phyloP scores from a whole-genome alignment of 2,113 vertebrate species.

The Vidua chalybeata region DNA sequence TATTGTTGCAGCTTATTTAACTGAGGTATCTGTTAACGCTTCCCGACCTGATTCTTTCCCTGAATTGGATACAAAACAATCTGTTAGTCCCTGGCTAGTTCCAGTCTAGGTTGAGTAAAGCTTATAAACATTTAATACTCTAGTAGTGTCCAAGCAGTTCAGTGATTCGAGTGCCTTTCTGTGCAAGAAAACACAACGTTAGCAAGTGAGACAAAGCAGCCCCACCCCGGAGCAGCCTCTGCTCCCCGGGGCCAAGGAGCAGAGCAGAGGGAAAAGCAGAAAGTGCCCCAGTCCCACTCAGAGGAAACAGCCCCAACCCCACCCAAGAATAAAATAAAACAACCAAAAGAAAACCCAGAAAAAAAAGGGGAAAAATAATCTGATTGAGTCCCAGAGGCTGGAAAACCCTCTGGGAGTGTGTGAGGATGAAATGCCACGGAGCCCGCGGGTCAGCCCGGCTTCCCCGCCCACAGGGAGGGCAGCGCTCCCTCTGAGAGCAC shows the following conservation, averaged over 20 bases:
- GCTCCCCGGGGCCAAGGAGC: constrained; percentile 23
- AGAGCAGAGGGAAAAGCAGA: constrained; percentile 31
- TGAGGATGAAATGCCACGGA: background rate
- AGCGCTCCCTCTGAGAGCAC: background rate
- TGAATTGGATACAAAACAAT: constrained; percentile 64
- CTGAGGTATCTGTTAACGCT: constrained; percentile 71
- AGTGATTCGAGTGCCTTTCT: constrained; percentile 62
- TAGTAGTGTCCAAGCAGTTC: constrained; percentile 56
- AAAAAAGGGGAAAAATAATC: background rate
- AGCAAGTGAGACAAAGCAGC: constrained; percentile 44
- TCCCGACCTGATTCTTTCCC: constrained; percentile 61
- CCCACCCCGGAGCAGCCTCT: constrained; percentile 28
- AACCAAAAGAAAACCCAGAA: background rate
- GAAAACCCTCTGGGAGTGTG: background rate
- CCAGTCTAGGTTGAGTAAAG: constrained; percentile 59
- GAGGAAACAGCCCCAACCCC: constrained; percentile 14
- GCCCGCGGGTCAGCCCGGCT: background rate
- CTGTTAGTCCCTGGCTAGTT: constrained; percentile 61
- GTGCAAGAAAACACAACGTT: constrained; percentile 65
- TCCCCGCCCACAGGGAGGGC: background rate
- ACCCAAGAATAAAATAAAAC: background rate
- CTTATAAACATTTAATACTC: constrained; percentile 63
- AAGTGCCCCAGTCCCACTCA: constrained; percentile 22
- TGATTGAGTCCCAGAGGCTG: background rate
- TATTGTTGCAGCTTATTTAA: constrained; percentile 67